Evolutionary conservation across 2,797 vertebrate species (phyloP).

Genomic region (Pterois miles): DNA sequence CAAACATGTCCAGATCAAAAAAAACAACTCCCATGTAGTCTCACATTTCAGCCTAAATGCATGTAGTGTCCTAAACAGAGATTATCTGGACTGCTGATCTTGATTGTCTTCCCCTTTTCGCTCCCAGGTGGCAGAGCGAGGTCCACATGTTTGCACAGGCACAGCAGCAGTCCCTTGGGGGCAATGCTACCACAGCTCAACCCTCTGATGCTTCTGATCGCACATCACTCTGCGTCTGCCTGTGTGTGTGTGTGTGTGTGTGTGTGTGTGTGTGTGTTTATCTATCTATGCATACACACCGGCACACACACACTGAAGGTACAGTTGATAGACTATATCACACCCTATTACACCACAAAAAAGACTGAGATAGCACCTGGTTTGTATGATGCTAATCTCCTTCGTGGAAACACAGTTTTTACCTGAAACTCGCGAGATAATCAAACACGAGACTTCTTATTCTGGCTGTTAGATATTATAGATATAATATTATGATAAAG

Average conservation of each 20-base stretch:
- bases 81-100: slow-evolving; percentile 79
- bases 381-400: slow-evolving; percentile 65
- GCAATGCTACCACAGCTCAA: slow-evolving; percentile 65
- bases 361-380: slow-evolving; percentile 57
- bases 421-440: slow-evolving; percentile 56
- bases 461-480: slow-evolving; percentile 45
- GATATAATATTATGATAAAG: slow-evolving; percentile 66
- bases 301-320: slow-evolving; percentile 30
- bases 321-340: slow-evolving; percentile 67
- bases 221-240: slow-evolving; percentile 54
- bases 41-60: slow-evolving; percentile 79
- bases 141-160: slow-evolving; percentile 82
- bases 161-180: slow-evolving; percentile 71
- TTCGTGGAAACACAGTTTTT: slow-evolving; percentile 52
- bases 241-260: slow-evolving; percentile 27
- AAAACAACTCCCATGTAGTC: slow-evolving; percentile 71
- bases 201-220: slow-evolving; percentile 75
- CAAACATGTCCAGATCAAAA: slow-evolving; percentile 78
- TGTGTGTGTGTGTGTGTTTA: slow-evolving; percentile 57
- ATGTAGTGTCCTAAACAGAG: slow-evolving; percentile 78
- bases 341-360: slow-evolving; percentile 52
- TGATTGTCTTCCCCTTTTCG: slow-evolving; percentile 77
- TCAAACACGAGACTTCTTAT: slow-evolving; percentile 51
- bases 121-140: slow-evolving; percentile 73
- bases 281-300: slow-evolving; percentile 46